These are phyloP conservation scores for Maniola jurtina DNA, from an alignment of 1,140 invertebrate genomes.

Conservation along the genomic window DNA sequence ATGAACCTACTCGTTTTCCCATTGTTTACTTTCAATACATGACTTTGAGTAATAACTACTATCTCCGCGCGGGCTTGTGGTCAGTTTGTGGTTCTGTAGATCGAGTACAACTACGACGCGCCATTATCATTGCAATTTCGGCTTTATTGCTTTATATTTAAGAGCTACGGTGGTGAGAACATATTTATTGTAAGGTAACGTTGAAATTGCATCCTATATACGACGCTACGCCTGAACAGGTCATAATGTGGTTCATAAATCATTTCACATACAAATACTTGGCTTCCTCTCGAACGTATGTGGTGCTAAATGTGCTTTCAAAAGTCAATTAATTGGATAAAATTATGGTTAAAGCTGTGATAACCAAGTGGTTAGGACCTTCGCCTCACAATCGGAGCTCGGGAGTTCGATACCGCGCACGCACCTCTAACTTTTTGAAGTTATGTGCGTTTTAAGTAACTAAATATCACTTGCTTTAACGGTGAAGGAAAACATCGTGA, in stretches of 20 bases:
- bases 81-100: constrained; percentile 31
- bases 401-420: no score
- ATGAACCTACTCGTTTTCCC: constrained; percentile 28
- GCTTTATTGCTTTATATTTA: constrained; percentile 4
- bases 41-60: constrained; percentile 45
- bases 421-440: no score
- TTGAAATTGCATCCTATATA: constrained; percentile 30
- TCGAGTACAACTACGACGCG: constrained; percentile 2
- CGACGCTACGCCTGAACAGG: constrained; percentile 16
- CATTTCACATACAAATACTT: constrained; percentile 13
- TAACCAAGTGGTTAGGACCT: no score
- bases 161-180: not conserved
- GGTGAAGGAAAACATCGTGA: no score
- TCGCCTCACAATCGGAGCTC: no score
- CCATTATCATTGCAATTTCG: constrained; percentile 18
- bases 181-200: constrained; percentile 18
- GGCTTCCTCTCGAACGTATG: constrained; percentile 4
- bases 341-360: no score
- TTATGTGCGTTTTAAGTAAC: no score
- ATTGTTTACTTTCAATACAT: constrained; percentile 42
- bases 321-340: not conserved
- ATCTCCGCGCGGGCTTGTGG: constrained; percentile 33
- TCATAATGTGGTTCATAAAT: constrained; percentile 19
- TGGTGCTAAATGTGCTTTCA: not conserved
- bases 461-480: no score